Evolutionary conservation across 2,113 vertebrate genomes (phyloP).

Genomic region (Caretta caretta): DNA sequence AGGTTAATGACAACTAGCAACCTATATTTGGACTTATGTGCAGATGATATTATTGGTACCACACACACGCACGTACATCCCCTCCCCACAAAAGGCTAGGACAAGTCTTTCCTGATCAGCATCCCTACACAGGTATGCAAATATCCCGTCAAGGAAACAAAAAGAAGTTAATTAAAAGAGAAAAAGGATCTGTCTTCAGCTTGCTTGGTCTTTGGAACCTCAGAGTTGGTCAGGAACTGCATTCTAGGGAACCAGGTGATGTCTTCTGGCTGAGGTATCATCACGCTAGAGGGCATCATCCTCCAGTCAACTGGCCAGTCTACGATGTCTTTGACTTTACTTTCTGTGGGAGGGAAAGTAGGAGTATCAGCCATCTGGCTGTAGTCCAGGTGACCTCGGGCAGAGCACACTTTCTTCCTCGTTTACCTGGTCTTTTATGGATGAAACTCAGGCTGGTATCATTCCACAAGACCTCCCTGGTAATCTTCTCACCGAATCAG

Average conservation of each 20-base stretch:
- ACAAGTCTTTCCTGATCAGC: background rate
- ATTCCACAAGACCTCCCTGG: background rate
- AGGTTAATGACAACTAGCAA: background rate
- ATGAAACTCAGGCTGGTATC: background rate
- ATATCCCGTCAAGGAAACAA: background rate
- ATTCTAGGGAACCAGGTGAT: background rate
- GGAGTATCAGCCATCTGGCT: background rate
- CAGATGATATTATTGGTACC: background rate
- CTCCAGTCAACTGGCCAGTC: background rate
- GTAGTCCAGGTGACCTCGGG: background rate
- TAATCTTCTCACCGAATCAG: background rate
- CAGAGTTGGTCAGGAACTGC: background rate
- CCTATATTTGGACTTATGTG: background rate
- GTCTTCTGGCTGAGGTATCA: background rate
- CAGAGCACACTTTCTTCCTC: background rate
- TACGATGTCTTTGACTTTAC: background rate
- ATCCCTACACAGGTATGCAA: background rate
- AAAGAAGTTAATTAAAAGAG: background rate
- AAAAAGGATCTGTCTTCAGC: background rate
- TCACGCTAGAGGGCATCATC: background rate
- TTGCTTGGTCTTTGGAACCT: background rate
- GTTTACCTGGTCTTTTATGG: background rate
- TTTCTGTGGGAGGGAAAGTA: background rate
- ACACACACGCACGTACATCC: background rate
- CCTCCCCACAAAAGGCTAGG: background rate